Base-by-base conservation (phyloP, 2,888 invertebrate species). In the Cantharis lateralis region DNA sequence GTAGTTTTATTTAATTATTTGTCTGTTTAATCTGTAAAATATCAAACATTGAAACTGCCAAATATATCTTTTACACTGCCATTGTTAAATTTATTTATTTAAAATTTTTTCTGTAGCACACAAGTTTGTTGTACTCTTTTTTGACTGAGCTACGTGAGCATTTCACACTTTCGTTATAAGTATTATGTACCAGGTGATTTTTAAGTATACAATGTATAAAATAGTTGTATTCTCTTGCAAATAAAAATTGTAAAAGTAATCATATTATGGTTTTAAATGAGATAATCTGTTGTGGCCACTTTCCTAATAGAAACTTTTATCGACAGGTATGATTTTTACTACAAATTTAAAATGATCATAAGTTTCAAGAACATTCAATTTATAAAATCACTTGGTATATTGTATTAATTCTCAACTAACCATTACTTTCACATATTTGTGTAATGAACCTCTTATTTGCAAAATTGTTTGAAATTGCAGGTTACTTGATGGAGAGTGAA, bases 1-100 rank as follows among this genome's bases (percentile, higher is more conserved):
- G 63, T 32, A 70, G 69, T 64, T 64, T 74, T 69, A 68, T 73
- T 24, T 68, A 68, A 68, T 68, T 16, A 61, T 24, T 68, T 70
- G 48, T 70, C 18, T 70, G 20, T 62, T 24, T 70, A 64, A 70
- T 74, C 15, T 69, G 28, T 16, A 71, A 26, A 66, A 72, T 76
- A 76, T 72, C 71, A 72, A 20, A 72, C 48, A 48, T 48, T 48
- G 71, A 20, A 72, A 76, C 76, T 76, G 76, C 76, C 76, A 76
- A 76, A 75, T 71, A 76, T 68, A 61, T 73, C 62, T 70, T 70
- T 76, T 76, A 72, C 76, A 76, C 76, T 76, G 76, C 76, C 76
- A 76, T 71, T 74, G 74, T 74, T 74, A 74, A 74, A 48, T 48
- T 48, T 48, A 48, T 48, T 48, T 48, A 48, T 48, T 32, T 48